A percentile compares a stretch with the other conserved stretches of the same genome.
phyloP scores from a whole-genome alignment of 2,888 invertebrate species.

The Drosophila prostipennis region DNA sequence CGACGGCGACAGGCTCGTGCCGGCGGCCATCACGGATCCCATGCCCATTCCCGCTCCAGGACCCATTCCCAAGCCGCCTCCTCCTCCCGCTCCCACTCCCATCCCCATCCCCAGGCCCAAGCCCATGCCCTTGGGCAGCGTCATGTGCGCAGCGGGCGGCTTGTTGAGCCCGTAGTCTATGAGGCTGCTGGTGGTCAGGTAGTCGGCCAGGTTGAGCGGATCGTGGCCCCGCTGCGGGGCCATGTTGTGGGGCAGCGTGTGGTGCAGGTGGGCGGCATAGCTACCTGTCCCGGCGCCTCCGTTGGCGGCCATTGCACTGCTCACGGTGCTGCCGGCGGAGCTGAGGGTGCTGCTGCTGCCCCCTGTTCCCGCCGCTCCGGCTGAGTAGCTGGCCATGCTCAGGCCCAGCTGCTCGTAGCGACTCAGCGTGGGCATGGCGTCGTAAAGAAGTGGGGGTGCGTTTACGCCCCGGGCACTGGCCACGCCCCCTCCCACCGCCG shows the following conservation, averaged over 20 bases:
- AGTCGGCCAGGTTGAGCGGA: constrained; percentile 82
- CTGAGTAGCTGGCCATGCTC: constrained; percentile 71
- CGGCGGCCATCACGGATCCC: constrained; percentile 48
- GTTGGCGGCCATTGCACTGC: constrained; percentile 35
- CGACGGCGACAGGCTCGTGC: constrained; percentile 68
- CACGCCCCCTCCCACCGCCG: constrained; percentile 25
- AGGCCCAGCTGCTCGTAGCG: constrained; percentile 81
- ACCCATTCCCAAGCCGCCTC: constrained; percentile 50
- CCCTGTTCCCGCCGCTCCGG: constrained; percentile 58
- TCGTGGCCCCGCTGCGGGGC: constrained; percentile 67
- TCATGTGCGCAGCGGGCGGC: constrained; percentile 78
- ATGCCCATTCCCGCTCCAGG: constrained; percentile 37
- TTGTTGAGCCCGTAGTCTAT: constrained; percentile 83
- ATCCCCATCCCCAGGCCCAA: constrained; percentile 50
- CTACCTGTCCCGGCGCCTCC: constrained; percentile 51
- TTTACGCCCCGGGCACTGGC: constrained; percentile 23
- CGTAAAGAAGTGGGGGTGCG: constrained; percentile 81
- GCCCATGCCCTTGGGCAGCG: constrained; percentile 79
- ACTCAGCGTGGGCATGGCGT: constrained; percentile 81
- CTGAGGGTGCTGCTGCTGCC: constrained; percentile 63
- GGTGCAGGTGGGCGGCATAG: constrained; percentile 71
- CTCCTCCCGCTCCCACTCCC: constrained; percentile 1
- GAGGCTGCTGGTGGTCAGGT: constrained; percentile 82
- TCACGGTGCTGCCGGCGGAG: constrained; percentile 44
- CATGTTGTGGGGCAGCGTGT: constrained; percentile 77